phyloP scores from a whole-genome alignment of 2,797 vertebrate genomes.

The Enteromius viviparus region DNA sequence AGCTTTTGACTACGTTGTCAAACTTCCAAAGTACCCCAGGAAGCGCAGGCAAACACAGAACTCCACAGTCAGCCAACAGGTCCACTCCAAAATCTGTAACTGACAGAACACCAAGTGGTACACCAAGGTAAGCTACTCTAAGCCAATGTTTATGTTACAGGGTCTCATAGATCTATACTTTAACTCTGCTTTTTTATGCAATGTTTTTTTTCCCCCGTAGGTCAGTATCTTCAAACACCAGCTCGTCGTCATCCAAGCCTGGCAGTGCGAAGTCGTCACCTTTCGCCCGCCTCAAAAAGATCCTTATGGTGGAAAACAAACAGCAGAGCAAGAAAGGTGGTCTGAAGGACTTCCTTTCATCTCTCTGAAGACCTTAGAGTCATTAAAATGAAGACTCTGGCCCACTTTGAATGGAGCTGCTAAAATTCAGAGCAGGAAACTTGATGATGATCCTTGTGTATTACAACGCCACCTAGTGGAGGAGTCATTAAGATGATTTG shows the following conservation, averaged over 20 bases:
- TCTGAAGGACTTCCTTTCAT: constrained; percentile 89
- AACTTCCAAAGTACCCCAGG: constrained; percentile 72
- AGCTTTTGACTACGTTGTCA: constrained; percentile 70
- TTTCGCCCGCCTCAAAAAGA: constrained; percentile 86
- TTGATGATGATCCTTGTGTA: constrained; percentile 51
- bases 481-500: constrained; percentile 30
- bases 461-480: constrained; percentile 58
- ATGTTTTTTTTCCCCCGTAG: constrained; percentile 66
- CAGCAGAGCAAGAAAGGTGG: constrained; percentile 79
- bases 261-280: constrained; percentile 80
- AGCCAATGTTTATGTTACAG: background rate
- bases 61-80: constrained; percentile 68
- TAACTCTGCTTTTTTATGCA: background rate
- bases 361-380: constrained; percentile 75
- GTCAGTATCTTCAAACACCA: constrained; percentile 63
- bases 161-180: background rate
- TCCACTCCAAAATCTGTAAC: constrained; percentile 67
- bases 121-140: constrained; percentile 71
- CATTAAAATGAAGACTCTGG: constrained; percentile 1
- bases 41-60: constrained; percentile 67
- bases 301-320: constrained; percentile 83
- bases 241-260: constrained; percentile 76
- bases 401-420: constrained; percentile 57
- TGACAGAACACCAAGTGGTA: constrained; percentile 71
- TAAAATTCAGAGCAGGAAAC: constrained; percentile 47